Evolutionary conservation across 1,140 invertebrate species (phyloP).

Genomic region (Drosophila arawakana): DNA sequence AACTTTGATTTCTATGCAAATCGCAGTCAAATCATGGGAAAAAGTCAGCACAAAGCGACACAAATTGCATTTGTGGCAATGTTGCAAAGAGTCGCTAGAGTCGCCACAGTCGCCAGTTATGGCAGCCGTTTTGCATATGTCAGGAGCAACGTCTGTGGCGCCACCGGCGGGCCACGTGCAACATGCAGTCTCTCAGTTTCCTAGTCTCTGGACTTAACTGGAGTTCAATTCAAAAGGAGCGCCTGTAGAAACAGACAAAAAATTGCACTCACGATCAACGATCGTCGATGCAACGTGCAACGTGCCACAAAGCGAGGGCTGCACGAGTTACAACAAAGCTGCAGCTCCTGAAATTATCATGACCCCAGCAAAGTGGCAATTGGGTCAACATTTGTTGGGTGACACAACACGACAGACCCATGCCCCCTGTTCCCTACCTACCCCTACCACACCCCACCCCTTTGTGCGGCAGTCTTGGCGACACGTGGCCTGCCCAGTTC

Average conservation of each 20-base stretch:
- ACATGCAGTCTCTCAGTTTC: constrained; percentile 1
- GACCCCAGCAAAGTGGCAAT: constrained; percentile 75
- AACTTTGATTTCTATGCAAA: constrained; percentile 80
- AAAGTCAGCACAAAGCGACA: constrained; percentile 36
- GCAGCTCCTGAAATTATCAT: constrained; percentile 81
- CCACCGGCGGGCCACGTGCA: constrained; percentile 47
- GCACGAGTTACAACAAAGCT: constrained; percentile 72
- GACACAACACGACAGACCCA: constrained; percentile 66
- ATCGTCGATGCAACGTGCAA: too few relatives aligned
- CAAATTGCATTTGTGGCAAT: constrained; percentile 51
- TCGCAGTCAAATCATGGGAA: constrained; percentile 58
- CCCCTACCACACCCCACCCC: too few relatives aligned
- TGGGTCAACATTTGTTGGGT: constrained; percentile 78
- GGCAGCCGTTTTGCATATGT: constrained; percentile 51
- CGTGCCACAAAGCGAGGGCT: not conserved
- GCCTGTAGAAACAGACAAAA: constrained; percentile 17
- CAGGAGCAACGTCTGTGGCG: constrained; percentile 39
- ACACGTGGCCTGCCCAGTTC: constrained; percentile 56
- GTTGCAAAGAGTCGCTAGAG: constrained; percentile 14
- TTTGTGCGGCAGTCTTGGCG: constrained; percentile 4
- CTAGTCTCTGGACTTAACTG: not conserved
- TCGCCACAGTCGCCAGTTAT: constrained; percentile 35
- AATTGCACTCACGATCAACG: constrained; percentile 59
- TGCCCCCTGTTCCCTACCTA: not conserved
- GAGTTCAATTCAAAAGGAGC: constrained; percentile 56